Evolutionary conservation across 2,797 vertebrate species (phyloP).

Genomic region (Anas capensis): DNA sequence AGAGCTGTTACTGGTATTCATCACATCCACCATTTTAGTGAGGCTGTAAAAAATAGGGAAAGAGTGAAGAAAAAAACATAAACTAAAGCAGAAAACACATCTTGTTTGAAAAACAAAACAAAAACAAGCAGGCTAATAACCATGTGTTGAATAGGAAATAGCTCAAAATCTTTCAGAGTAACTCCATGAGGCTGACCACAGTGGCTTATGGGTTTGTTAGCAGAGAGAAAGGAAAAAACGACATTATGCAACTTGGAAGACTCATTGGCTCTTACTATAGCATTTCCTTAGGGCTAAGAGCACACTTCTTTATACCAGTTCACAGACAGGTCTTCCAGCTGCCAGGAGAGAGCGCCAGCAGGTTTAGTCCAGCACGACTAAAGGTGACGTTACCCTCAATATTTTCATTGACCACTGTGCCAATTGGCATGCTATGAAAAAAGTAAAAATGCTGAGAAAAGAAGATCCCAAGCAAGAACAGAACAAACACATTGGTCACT

Average conservation of each 20-base stretch:
- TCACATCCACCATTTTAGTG: neutral
- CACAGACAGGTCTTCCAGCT: neutral
- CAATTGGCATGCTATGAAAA: rapidly evolving
- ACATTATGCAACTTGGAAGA: rapidly evolving
- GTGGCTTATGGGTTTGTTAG: neutral
- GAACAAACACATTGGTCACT: neutral
- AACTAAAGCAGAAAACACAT: neutral
- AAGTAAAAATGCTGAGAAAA: neutral
- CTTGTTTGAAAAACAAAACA: neutral
- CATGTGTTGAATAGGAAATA: neutral
- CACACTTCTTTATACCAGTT: rapidly evolving
- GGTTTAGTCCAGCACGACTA: neutral
- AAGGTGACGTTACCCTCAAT: no score
- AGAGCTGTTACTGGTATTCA: neutral
- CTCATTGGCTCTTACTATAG: rapidly evolving
- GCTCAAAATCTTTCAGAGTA: neutral
- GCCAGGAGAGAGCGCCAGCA: neutral
- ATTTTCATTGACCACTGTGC: neutral
- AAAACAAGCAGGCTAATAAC: neutral
- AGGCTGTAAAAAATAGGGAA: neutral
- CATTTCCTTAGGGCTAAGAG: neutral
- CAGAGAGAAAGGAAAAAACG: neutral
- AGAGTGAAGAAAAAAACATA: neutral
- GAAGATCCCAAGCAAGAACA: neutral
- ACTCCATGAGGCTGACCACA: neutral